Percentiles rank a stretch among this genome's conserved stretches.
Evolutionary conservation across 1,140 invertebrate species (phyloP).

Genomic region (Pogonognathellus flavescens): DNA sequence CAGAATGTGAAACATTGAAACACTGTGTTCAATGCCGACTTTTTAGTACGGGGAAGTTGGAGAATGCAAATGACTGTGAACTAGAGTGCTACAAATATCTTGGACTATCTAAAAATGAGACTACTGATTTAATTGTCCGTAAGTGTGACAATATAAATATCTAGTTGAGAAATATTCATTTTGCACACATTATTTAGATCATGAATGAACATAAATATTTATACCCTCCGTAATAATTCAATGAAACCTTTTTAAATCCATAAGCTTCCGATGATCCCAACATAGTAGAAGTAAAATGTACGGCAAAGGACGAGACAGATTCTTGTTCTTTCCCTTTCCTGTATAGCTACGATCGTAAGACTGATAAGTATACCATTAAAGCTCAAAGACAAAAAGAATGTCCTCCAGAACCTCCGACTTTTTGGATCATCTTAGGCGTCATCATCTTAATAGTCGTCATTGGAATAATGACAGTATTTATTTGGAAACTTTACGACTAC

Average conservation of each 20-base stretch:
- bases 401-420: slow-evolving; percentile 51
- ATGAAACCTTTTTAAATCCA: too few species aligned
- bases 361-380: not conserved
- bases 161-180: too few species aligned
- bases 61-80: not conserved
- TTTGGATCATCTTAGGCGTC: slow-evolving; percentile 47
- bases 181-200: too few species aligned
- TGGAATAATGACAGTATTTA: not conserved
- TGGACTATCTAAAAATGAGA: not conserved
- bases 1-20: not conserved
- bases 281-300: slow-evolving; percentile 4
- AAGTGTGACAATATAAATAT: not conserved
- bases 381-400: slow-evolving; percentile 57
- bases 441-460: slow-evolving; percentile 15
- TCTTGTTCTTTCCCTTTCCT: slow-evolving; percentile 29
- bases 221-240: too few species aligned
- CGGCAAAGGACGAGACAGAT: slow-evolving; percentile 18
- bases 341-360: not conserved
- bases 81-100: not conserved
- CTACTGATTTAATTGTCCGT: not conserved
- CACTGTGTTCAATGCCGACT: slow-evolving; percentile 23
- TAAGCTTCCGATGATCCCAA: not conserved
- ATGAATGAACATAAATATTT: too few species aligned
- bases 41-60: not conserved
- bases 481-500: slow-evolving; percentile 31